These are phyloP conservation scores for Meiosimyza decipiens DNA, from an alignment of 2,888 invertebrate species.

Conservation along the genomic window DNA sequence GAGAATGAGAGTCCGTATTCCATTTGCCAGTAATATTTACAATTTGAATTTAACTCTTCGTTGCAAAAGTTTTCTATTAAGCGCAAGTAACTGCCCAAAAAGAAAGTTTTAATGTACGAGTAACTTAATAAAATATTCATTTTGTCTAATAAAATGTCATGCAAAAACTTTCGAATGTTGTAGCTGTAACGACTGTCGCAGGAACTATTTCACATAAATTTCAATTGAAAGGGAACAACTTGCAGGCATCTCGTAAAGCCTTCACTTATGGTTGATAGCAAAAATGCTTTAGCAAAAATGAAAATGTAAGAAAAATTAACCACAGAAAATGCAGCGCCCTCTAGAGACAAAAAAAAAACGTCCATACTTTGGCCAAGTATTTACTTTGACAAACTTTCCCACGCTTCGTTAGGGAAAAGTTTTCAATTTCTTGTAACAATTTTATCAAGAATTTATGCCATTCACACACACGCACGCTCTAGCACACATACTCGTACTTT, in stretches of 20 bases:
- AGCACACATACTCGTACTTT: not conserved
- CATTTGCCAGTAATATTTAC: too few relatives aligned
- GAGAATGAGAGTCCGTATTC: too few relatives aligned
- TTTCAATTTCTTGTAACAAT: slow-evolving; percentile 3
- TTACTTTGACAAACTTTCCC: not conserved
- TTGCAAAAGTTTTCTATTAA: too few relatives aligned
- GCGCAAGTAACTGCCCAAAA: too few relatives aligned
- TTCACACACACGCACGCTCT: not conserved
- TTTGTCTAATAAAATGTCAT: slow-evolving; percentile 29
- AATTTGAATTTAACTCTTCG: too few relatives aligned
- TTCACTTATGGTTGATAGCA: not conserved
- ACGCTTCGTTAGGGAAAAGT: not conserved
- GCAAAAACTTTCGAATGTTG: too few relatives aligned
- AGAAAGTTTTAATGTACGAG: too few relatives aligned
- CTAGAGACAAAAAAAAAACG: too few relatives aligned
- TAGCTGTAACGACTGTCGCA: too few relatives aligned
- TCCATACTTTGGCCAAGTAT: not conserved
- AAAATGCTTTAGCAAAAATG: not conserved
- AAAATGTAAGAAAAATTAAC: not conserved
- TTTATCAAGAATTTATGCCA: not conserved
- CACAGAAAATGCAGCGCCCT: not conserved
- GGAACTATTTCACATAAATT: slow-evolving; percentile 9
- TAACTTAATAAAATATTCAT: slow-evolving; percentile 38
- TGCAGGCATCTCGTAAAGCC: not conserved
- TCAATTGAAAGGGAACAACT: slow-evolving; percentile 4